Conservation (phyloP, 1,140 invertebrate genomes). For the Chironomus striatipennis region DNA sequence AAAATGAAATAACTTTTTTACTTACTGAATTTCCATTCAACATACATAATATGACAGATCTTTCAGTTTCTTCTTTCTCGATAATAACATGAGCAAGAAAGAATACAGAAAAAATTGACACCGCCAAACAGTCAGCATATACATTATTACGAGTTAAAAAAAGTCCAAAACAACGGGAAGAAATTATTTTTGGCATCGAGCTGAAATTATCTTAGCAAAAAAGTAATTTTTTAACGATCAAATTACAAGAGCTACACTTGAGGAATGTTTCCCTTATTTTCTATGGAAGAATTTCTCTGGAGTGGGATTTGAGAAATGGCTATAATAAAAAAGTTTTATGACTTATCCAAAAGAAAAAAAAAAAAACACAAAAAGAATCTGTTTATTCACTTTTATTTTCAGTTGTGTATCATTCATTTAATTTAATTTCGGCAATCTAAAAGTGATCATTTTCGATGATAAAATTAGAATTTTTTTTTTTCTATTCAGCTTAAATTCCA, state of each 20-base stretch:
- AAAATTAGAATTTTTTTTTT: neutral
- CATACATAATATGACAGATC: too few relatives aligned
- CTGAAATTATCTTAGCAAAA: neutral
- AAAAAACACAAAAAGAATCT: too few relatives aligned
- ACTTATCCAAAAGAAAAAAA: neutral
- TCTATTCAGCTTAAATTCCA: neutral
- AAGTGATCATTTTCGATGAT: neutral
- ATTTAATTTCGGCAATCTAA: neutral
- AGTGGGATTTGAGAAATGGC: neutral
- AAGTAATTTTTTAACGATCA: neutral
- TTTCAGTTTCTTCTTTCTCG: too few relatives aligned
- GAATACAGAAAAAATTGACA: too few relatives aligned
- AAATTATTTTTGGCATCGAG: slow-evolving; percentile 1
- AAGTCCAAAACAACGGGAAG: neutral
- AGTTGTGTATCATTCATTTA: neutral
- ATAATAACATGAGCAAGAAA: too few relatives aligned
- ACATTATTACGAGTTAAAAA: neutral
- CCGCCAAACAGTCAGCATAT: neutral
- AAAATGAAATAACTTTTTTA: too few relatives aligned
- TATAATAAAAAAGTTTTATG: neutral
- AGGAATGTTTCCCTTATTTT: neutral
- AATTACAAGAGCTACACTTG: neutral
- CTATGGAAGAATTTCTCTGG: neutral
- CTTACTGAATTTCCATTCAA: too few relatives aligned
- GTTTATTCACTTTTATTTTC: too few relatives aligned